Base-by-base conservation (phyloP, 2,113 vertebrate genomes). In the Calcarius ornatus region DNA sequence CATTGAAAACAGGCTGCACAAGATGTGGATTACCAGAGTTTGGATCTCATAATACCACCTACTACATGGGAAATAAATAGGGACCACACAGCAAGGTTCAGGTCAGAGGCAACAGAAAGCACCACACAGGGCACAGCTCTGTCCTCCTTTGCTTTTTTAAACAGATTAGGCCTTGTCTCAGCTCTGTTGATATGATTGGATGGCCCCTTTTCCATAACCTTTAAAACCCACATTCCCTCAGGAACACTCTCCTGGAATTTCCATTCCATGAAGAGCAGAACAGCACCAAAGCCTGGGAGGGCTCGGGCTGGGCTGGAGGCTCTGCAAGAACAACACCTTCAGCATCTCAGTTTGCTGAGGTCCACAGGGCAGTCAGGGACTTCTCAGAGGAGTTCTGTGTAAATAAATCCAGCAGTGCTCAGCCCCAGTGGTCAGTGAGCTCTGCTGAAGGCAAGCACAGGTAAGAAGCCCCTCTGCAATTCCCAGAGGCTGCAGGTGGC, bases 21-120 rank as follows among this genome's bases (percentile, higher is more conserved):
- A 86, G 38, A 63, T 16, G 13, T 31, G 21, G 17, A 56, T 54
- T 75, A 56, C 47, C 68, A 64, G 38, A 79, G 56, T 47, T 92
- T 30, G 66, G 38, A 81, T 50, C 83, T 64, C 16, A 1, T 38
- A 70, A 66, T 27, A 61, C 30, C 80, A 83, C 64, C 68, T 81
- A 81, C 81, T 81, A 70, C 75, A 94, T 19, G 30, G 37, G n/a
- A 80, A 65, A 30, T 51, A 45, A 85, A 12, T 7, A 27, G 45
- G 71, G 93, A 89, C 65, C 92, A 91, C 90, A 92, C 84, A 92
- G 3, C 40, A 78, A 88, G 89, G 51, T 30, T 88, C 83, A 78
- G 35, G 72, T 47, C 83, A 78, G 42, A 64, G 50, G 60, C 45
- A 72, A 37, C 3, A 1, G 15, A 22, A 63, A 63, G 37, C 42